These are phyloP conservation scores for Rhagologus leucostigma DNA, from an alignment of 2,113 vertebrate genomes.

Conservation along the genomic window DNA sequence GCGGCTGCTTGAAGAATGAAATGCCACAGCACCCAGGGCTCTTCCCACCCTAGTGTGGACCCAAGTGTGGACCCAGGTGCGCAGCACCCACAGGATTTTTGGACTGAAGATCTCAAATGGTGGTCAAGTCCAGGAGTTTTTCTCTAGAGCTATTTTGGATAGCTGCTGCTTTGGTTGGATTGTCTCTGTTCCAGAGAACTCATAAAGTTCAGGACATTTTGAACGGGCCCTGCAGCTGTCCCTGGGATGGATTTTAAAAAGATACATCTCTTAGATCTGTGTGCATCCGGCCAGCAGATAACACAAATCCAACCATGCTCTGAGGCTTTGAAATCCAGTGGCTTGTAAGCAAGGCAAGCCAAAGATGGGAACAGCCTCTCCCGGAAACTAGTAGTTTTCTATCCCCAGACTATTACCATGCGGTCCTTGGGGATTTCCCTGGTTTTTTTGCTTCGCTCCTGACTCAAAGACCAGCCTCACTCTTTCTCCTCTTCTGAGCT, in stretches of 20 bases:
- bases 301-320: not conserved
- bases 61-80: not conserved
- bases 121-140: not conserved
- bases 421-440: not conserved
- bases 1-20: rapidly evolving
- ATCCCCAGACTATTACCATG: not conserved
- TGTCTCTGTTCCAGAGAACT: not conserved
- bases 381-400: not conserved
- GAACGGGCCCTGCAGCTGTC: not conserved
- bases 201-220: not conserved
- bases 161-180: not conserved
- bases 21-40: not conserved
- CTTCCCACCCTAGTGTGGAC: not conserved
- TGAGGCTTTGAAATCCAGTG: not conserved
- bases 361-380: not conserved
- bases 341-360: not conserved
- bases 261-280: not conserved
- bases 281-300: not conserved
- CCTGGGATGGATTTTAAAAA: not conserved
- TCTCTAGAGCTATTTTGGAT: not conserved
- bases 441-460: rapidly evolving
- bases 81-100: not conserved
- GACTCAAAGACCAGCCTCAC: not conserved
- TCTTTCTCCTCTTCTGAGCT: not conserved
- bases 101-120: not conserved